phyloP scores from a whole-genome alignment of 2,113 vertebrate species.

The Solenodon paradoxus region DNA sequence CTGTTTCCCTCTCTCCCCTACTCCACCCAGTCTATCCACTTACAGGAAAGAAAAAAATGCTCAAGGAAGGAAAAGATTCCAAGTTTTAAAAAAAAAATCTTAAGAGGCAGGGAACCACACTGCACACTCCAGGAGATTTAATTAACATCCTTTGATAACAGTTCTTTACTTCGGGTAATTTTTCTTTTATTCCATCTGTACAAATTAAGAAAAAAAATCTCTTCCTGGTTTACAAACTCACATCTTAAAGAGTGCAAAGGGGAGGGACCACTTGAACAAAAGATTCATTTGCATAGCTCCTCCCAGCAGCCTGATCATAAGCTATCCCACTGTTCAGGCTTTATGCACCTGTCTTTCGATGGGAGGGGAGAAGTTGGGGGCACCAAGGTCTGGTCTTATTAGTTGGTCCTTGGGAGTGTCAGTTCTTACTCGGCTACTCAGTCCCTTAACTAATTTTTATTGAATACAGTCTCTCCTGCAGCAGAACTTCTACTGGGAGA shows the following conservation, averaged over 20 bases:
- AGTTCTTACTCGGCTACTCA: neutral
- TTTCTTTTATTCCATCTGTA: neutral
- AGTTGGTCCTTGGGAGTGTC: no score
- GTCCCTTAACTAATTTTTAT: neutral
- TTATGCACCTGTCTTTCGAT: neutral
- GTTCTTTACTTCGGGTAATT: neutral
- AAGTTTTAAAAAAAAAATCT: neutral
- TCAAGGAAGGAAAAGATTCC: neutral
- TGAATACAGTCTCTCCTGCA: neutral
- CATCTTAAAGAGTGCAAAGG: neutral
- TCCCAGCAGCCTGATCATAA: neutral
- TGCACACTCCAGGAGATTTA: neutral
- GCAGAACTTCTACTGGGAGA: neutral
- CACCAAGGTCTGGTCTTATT: neutral
- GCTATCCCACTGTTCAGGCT: neutral
- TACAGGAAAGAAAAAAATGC: neutral
- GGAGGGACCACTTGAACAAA: neutral
- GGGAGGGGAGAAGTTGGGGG: no score
- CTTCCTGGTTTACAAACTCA: neutral
- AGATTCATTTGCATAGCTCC: neutral
- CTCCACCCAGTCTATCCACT: no score
- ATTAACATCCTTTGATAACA: neutral
- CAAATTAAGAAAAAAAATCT: neutral
- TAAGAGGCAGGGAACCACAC: accelerated
- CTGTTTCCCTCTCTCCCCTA: no score